Evolutionary conservation across 2,797 vertebrate species (phyloP).

Genomic region (Rhinogobio ventralis): DNA sequence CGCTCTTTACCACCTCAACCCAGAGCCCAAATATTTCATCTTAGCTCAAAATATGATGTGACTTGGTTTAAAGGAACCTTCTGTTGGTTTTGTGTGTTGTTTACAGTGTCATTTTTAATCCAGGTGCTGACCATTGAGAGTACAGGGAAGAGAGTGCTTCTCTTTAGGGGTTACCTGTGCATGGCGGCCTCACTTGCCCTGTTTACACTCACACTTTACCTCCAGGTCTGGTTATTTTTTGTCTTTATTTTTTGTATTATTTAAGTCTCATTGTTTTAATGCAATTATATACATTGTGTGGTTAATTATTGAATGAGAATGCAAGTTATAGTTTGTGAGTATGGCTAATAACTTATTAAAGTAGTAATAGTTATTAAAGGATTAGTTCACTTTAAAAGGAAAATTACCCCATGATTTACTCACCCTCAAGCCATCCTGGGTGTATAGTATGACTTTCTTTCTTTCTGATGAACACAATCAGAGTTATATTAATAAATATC

Average conservation of each 20-base stretch:
- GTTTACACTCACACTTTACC: constrained; percentile 58
- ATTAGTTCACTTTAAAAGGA: too few relatives aligned
- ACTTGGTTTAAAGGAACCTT: not conserved
- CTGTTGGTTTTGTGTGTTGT: constrained; percentile 5
- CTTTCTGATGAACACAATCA: too few relatives aligned
- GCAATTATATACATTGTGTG: not conserved
- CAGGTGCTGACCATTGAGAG: constrained; percentile 81
- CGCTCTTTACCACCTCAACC: not conserved
- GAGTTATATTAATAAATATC: too few relatives aligned
- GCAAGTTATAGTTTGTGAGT: not conserved
- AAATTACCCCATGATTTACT: too few relatives aligned
- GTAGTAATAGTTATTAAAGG: too few relatives aligned
- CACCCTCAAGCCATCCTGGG: too few relatives aligned
- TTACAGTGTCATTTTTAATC: constrained; percentile 14
- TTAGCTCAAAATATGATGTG: constrained; percentile 3
- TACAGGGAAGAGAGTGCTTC: constrained; percentile 68
- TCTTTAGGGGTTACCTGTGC: constrained; percentile 67
- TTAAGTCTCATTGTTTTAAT: not conserved
- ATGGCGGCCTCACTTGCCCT: constrained; percentile 63
- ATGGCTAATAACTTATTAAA: not conserved
- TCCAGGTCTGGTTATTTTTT: constrained; percentile 48
- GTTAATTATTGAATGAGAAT: not conserved
- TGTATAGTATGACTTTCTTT: too few relatives aligned
- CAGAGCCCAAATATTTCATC: not conserved
- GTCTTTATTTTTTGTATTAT: too few relatives aligned